Percentiles rank a stretch among this genome's conserved stretches.
Conservation (phyloP, 2,113 vertebrate species). For the Macaca mulatta region DNA sequence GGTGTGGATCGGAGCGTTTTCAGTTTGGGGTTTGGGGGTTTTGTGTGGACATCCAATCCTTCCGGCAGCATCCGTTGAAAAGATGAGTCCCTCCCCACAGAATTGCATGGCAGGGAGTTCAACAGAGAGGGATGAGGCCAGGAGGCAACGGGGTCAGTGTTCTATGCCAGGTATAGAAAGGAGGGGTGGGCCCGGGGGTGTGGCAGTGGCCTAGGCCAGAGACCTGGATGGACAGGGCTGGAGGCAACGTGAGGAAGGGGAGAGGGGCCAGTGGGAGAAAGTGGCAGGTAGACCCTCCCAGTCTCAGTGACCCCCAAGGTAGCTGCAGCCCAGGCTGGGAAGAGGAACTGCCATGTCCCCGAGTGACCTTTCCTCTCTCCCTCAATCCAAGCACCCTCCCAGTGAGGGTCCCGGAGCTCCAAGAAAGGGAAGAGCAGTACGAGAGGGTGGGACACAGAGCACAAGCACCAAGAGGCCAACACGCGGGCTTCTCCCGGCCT, state of each 20-base stretch:
- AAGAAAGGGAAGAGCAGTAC: not conserved
- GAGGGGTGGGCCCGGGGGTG: not conserved
- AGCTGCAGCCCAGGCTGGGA: not conserved
- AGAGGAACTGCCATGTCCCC: not conserved
- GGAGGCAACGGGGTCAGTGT: no score
- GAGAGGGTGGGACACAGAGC: not conserved
- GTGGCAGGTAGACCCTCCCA: not conserved
- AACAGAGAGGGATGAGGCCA: not conserved
- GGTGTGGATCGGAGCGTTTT: not conserved
- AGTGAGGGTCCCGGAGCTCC: not conserved
- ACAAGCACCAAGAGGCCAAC: not conserved
- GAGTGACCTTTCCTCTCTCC: not conserved
- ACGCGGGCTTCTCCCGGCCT: not conserved
- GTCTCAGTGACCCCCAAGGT: not conserved
- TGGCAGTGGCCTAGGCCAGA: not conserved
- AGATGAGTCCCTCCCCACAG: not conserved
- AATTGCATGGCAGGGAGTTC: not conserved
- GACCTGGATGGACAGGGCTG: not conserved
- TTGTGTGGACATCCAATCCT: not conserved
- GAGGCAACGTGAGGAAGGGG: not conserved
- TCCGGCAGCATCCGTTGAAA: not conserved
- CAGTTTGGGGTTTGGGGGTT: not conserved
- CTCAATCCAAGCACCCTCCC: not conserved
- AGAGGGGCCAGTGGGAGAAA: not conserved
- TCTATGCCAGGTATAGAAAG: not conserved